Evolutionary conservation across 2,888 invertebrate genomes (phyloP).

Genomic region (Harpalus rufipes): DNA sequence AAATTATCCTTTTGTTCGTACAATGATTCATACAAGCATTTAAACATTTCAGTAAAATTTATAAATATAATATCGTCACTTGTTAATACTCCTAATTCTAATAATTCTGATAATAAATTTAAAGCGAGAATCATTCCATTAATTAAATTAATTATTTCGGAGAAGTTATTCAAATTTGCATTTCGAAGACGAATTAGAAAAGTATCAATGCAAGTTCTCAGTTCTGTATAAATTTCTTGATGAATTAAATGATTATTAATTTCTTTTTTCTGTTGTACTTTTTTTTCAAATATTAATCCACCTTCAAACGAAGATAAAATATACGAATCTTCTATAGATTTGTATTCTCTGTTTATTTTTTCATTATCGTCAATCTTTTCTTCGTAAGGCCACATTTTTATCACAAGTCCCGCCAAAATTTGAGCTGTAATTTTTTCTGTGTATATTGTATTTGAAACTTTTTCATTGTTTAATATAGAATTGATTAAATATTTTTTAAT

Average conservation of each 20-base stretch:
- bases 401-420: slow-evolving; percentile 72
- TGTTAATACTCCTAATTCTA: slow-evolving; percentile 67
- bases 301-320: slow-evolving; percentile 72
- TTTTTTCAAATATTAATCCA: slow-evolving; percentile 64
- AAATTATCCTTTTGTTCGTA: slow-evolving; percentile 36
- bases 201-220: slow-evolving; percentile 17
- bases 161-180: not conserved
- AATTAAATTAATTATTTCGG: slow-evolving; percentile 59
- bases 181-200: slow-evolving; percentile 2
- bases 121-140: slow-evolving; percentile 68
- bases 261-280: slow-evolving; percentile 28
- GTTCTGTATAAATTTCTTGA: slow-evolving; percentile 34
- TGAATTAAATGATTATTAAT: slow-evolving; percentile 53
- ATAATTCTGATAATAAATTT: slow-evolving; percentile 68
- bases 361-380: slow-evolving; percentile 8
- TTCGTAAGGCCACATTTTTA: slow-evolving; percentile 72
- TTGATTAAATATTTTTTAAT: slow-evolving; percentile 70
- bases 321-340: slow-evolving; percentile 72
- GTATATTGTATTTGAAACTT: slow-evolving; percentile 68
- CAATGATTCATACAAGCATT: slow-evolving; percentile 32
- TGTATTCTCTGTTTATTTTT: slow-evolving; percentile 36
- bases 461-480: slow-evolving; percentile 72
- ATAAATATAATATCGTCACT: slow-evolving; percentile 64
- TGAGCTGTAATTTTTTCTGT: slow-evolving; percentile 70
- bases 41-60: slow-evolving; percentile 39